These are phyloP conservation scores for Apis cerana DNA, from an alignment of 1,140 invertebrate genomes.

Conservation along the genomic window DNA sequence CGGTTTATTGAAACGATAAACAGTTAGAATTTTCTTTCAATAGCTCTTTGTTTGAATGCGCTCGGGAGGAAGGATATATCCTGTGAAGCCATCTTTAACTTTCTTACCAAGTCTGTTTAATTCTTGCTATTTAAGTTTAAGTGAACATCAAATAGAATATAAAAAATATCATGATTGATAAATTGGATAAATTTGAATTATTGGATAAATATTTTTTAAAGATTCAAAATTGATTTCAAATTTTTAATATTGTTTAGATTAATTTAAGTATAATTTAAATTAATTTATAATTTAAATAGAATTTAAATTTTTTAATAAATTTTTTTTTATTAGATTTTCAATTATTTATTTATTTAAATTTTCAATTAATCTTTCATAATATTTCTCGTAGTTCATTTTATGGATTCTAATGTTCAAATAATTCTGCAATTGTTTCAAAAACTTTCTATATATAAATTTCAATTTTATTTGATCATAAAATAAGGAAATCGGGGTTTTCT, in stretches of 20 bases:
- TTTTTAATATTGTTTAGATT: background rate
- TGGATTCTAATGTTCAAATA: background rate
- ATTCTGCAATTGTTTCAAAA: background rate
- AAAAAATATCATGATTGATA: background rate
- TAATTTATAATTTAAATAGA: too few relatives aligned
- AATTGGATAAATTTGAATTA: too few relatives aligned
- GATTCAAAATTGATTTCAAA: background rate
- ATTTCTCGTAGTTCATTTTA: background rate
- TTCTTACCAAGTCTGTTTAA: constrained; percentile 55
- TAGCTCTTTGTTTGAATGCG: constrained; percentile 75
- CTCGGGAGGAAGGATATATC: constrained; percentile 75
- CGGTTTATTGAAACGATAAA: constrained; percentile 71
- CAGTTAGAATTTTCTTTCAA: constrained; percentile 75
- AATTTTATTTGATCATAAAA: constrained; percentile 70
- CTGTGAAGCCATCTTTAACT: constrained; percentile 65
- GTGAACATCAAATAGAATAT: background rate
- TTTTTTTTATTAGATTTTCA: background rate
- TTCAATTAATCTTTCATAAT: background rate
- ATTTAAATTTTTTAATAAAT: too few relatives aligned
- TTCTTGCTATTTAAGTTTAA: background rate
- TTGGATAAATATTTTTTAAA: too few relatives aligned
- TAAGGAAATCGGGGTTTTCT: constrained; percentile 66
- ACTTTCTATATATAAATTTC: background rate
- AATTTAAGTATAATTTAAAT: too few relatives aligned
- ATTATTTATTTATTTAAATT: background rate